Conservation (phyloP, 2,888 invertebrate genomes). For the Chesias legatella region DNA sequence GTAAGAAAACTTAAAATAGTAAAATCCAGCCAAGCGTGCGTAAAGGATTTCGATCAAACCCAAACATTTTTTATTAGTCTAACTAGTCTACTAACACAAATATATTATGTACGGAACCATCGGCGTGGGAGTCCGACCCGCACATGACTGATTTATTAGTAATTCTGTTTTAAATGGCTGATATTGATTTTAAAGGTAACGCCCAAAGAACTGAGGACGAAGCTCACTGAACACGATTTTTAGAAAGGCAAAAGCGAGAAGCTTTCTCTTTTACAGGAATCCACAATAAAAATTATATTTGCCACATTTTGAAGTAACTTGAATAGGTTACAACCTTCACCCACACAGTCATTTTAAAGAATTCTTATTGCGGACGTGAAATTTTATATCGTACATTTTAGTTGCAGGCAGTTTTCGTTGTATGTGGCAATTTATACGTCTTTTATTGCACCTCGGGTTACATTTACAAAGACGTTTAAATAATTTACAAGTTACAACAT, state of each 20-base stretch:
- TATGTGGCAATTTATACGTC: conserved; percentile 32
- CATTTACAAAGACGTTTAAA: conserved; percentile 35
- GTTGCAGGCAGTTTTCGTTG: conserved; percentile 28
- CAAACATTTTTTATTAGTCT: too few species aligned
- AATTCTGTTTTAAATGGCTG: too few species aligned
- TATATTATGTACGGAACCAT: too few species aligned
- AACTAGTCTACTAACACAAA: too few species aligned
- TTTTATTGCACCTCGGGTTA: conserved; percentile 33
- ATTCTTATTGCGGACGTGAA: conserved; percentile 18
- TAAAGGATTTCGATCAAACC: too few species aligned
- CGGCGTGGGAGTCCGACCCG: too few species aligned
- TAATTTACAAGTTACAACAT: conserved; percentile 31
- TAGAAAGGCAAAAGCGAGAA: not conserved
- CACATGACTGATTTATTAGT: too few species aligned
- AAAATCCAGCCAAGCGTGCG: too few species aligned
- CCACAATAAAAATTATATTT: conserved; percentile 10
- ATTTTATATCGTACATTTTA: conserved; percentile 29
- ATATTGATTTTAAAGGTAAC: too few species aligned
- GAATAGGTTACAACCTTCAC: conserved; percentile 5
- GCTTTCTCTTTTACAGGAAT: not conserved
- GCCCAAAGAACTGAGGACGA: too few species aligned
- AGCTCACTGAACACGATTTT: too few species aligned
- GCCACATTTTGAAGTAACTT: conserved; percentile 10
- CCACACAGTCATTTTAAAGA: conserved; percentile 17
- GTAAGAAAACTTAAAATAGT: too few species aligned